phyloP scores from a whole-genome alignment of 2,113 vertebrate species.

The Cyanocitta stelleri region DNA sequence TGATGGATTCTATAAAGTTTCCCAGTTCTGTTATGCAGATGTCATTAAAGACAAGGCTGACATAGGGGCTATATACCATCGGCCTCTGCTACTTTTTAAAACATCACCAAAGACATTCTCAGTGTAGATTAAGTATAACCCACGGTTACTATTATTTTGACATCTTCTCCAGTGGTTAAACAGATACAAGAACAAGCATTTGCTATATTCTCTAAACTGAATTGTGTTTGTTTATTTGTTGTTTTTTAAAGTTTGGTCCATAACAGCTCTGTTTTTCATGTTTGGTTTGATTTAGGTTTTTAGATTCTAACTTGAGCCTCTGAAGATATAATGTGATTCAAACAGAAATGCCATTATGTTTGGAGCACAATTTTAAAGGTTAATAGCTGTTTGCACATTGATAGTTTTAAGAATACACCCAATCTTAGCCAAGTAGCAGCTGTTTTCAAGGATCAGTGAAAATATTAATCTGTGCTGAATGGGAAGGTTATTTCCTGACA shows the following conservation, averaged over 20 bases:
- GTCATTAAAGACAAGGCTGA: background rate
- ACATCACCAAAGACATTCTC: background rate
- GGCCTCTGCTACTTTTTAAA: background rate
- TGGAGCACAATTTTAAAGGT: background rate
- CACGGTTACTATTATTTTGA: background rate
- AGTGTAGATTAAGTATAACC: background rate
- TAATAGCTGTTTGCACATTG: background rate
- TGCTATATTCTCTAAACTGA: background rate
- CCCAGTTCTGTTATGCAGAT: background rate
- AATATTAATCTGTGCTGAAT: background rate
- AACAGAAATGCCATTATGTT: background rate
- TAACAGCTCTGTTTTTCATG: background rate
- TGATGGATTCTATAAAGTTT: background rate
- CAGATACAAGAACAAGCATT: background rate
- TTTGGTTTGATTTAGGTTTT: background rate
- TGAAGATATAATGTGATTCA: background rate
- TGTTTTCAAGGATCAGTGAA: background rate
- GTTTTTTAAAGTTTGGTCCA: background rate
- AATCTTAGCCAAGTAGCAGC: background rate
- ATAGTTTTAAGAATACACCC: background rate
- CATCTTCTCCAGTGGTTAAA: background rate
- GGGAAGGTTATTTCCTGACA: background rate
- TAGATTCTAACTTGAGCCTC: background rate
- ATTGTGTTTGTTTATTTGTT: background rate
- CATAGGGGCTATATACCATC: rapidly evolving